Evolutionary conservation across 2,888 invertebrate species (phyloP).

Genomic region (Anoncus sp.): DNA sequence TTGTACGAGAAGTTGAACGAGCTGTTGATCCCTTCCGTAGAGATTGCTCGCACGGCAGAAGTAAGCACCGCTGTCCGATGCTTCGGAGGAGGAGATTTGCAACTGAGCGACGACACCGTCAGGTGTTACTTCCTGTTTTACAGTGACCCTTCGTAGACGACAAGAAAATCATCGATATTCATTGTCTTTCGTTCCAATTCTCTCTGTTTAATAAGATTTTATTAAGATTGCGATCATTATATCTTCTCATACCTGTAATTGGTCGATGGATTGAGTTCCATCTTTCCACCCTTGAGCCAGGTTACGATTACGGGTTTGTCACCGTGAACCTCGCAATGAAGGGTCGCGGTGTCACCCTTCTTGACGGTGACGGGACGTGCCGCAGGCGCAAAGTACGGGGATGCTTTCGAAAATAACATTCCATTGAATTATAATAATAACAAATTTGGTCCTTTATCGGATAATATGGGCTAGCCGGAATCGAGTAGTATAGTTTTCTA

Average conservation of each 20-base stretch:
- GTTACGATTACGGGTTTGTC: conserved; percentile 91
- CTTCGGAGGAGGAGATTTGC: conserved; percentile 88
- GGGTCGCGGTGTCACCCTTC: conserved; percentile 89
- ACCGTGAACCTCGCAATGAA: conserved; percentile 91
- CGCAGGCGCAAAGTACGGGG: conserved; percentile 89
- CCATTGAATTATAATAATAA: conserved; percentile 10
- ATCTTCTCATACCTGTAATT: conserved; percentile 86
- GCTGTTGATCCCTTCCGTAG: conserved; percentile 89
- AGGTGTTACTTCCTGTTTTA: conserved; percentile 88
- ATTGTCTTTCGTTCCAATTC: neutral
- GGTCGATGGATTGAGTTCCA: conserved; percentile 88
- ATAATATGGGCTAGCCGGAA: too few relatives aligned
- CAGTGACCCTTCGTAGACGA: conserved; percentile 83
- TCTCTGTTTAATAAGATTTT: neutral
- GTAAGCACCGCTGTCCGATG: conserved; percentile 90
- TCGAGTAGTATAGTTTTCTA: too few relatives aligned
- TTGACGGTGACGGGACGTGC: conserved; percentile 89
- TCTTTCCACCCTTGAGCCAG: conserved; percentile 90
- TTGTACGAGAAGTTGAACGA: conserved; percentile 89
- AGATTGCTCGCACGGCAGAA: conserved; percentile 92
- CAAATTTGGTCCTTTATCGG: neutral
- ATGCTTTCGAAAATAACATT: conserved; percentile 83
- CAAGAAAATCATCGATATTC: neutral
- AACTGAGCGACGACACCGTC: conserved; percentile 89
- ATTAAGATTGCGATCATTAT: neutral